Conservation (phyloP, 2,888 invertebrate genomes). For the Gymnosoma rotundatum region DNA sequence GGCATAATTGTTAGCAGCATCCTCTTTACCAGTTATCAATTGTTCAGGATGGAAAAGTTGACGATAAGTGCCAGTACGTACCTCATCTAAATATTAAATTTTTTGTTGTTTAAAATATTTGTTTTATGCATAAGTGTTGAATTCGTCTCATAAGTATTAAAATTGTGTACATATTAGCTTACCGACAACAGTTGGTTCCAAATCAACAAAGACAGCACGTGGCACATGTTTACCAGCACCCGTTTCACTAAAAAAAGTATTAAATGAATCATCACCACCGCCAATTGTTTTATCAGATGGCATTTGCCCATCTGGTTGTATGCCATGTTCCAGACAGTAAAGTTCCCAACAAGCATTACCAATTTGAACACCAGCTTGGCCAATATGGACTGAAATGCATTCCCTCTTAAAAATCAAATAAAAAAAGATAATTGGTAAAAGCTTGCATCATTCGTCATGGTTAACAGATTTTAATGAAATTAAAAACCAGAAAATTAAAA, state of each 20-base stretch:
- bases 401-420: conserved; percentile 85
- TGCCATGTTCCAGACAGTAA: conserved; percentile 92
- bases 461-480: not conserved
- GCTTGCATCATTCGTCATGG: conserved; percentile 9
- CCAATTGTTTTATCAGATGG: conserved; percentile 91
- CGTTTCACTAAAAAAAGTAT: conserved; percentile 90
- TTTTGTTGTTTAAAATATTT: no score
- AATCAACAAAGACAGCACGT: conserved; percentile 93
- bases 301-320: conserved; percentile 93
- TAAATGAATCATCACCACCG: conserved; percentile 89
- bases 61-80: conserved; percentile 91
- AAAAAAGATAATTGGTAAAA: conserved; percentile 1
- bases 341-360: conserved; percentile 94
- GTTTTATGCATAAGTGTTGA: not conserved
- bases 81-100: conserved; percentile 85
- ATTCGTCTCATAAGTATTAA: not conserved
- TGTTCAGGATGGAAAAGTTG: conserved; percentile 95
- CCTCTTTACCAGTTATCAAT: conserved; percentile 95
- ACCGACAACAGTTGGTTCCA: conserved; percentile 97
- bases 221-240: conserved; percentile 92
- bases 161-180: conserved; percentile 76
- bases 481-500: no score
- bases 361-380: conserved; percentile 93
- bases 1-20: conserved; percentile 97
- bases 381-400: conserved; percentile 93